A percentile compares a stretch with the other conserved stretches of the same genome.
Evolutionary conservation across 1,140 invertebrate species (phyloP).

Genomic region (Drosophila sp.): DNA sequence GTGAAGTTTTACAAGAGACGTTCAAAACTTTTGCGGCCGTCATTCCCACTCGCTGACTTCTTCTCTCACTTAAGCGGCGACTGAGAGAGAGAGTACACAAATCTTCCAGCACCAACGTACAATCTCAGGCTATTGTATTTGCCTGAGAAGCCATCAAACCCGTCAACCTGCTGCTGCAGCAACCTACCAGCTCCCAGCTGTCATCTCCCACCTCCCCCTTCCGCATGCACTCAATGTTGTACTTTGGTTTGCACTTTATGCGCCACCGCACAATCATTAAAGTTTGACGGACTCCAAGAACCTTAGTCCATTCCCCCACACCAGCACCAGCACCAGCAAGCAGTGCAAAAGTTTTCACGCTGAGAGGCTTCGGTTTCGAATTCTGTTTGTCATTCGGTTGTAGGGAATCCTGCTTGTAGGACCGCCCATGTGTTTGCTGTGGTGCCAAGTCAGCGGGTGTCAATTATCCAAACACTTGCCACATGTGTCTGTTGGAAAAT

Average conservation of each 20-base stretch:
- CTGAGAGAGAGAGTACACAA: conserved; percentile 18
- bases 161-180: background rate
- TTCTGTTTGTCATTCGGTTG: conserved; percentile 63
- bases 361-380: conserved; percentile 34
- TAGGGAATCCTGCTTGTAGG: conserved; percentile 7
- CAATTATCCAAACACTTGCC: conserved; percentile 53
- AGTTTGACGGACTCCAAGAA: conserved; percentile 63
- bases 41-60: conserved; percentile 1
- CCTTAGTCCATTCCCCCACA: conserved; percentile 17
- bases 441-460: conserved; percentile 41
- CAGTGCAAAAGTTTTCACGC: conserved; percentile 51
- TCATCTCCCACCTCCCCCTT: background rate
- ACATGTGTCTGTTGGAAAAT: conserved; percentile 14
- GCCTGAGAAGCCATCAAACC: background rate
- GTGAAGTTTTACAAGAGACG: conserved; percentile 72
- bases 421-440: conserved; percentile 32
- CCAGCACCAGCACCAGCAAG: conserved; percentile 4
- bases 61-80: conserved; percentile 1
- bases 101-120: conserved; percentile 21
- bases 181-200: background rate
- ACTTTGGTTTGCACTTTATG: conserved; percentile 74
- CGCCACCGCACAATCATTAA: conserved; percentile 76
- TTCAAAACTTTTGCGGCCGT: conserved; percentile 55
- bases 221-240: conserved; percentile 63
- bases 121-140: conserved; percentile 32